Evolutionary conservation across 2,888 invertebrate genomes (phyloP).

Genomic region (Tholera decimalis): DNA sequence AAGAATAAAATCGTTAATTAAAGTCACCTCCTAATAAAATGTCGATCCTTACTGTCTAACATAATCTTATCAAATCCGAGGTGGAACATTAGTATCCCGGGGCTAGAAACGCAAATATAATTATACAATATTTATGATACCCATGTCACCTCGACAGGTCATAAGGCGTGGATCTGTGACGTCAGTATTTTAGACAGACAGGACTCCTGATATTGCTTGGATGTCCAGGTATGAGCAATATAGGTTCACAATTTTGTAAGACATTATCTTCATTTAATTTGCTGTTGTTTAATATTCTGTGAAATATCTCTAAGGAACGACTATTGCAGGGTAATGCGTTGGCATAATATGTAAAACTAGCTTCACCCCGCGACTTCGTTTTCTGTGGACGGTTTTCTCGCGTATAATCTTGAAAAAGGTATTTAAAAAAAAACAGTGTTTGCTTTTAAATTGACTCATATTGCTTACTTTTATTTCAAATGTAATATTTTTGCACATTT

Average conservation of each 20-base stretch:
- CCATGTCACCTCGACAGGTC: constrained; percentile 58
- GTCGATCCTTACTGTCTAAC: constrained; percentile 2
- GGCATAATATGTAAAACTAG: too few relatives aligned
- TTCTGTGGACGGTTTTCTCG: too few relatives aligned
- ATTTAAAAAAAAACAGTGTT: too few relatives aligned
- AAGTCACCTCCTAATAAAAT: not conserved
- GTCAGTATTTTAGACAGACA: constrained; percentile 38
- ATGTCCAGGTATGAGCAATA: constrained; percentile 25
- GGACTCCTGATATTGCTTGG: constrained; percentile 37
- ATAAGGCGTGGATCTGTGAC: constrained; percentile 46
- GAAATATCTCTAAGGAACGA: too few relatives aligned
- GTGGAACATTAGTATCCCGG: constrained; percentile 20
- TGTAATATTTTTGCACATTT: not conserved
- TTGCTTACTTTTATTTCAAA: not conserved
- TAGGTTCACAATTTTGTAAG: constrained; percentile 8
- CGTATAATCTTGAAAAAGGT: too few relatives aligned
- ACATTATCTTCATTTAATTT: not conserved
- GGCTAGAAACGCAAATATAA: constrained; percentile 29
- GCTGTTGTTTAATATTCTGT: not conserved
- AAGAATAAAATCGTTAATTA: not conserved
- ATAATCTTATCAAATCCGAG: constrained; percentile 20
- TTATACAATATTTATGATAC: constrained; percentile 46
- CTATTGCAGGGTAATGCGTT: too few relatives aligned
- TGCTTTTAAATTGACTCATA: not conserved
- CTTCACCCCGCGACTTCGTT: too few relatives aligned